Conservation (phyloP, 2,113 vertebrate genomes). For the Pseudorhombus dupliciocellatus region DNA sequence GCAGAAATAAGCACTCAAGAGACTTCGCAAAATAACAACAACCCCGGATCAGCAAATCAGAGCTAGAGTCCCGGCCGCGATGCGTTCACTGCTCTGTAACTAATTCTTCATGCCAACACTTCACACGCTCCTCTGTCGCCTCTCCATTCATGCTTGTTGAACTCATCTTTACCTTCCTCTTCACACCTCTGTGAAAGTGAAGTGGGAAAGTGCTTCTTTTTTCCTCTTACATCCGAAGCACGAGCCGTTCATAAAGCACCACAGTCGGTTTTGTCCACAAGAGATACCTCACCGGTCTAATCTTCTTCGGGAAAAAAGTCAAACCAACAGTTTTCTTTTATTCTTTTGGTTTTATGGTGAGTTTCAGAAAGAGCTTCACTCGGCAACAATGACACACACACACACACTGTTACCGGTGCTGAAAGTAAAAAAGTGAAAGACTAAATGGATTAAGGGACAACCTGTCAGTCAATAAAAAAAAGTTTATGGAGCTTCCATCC, state of each 20-base stretch:
- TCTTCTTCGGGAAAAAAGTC: too few relatives aligned
- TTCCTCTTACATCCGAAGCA: neutral
- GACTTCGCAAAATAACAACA: neutral
- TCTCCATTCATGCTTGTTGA: neutral
- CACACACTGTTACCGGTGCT: too few relatives aligned
- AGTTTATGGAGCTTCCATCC: neutral
- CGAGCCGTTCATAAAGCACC: neutral
- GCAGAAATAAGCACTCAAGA: neutral
- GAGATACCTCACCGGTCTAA: too few relatives aligned
- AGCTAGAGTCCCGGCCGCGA: too few relatives aligned
- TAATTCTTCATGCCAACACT: neutral
- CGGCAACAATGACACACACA: too few relatives aligned
- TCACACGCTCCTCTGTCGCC: neutral
- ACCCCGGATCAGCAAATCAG: neutral
- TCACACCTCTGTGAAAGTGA: conserved; percentile 26
- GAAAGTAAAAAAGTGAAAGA: neutral
- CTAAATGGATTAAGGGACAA: neutral
- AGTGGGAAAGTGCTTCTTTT: conserved; percentile 1
- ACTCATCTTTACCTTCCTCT: conserved; percentile 19
- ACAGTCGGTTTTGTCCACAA: neutral
- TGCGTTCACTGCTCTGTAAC: neutral
- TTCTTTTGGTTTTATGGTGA: too few relatives aligned
- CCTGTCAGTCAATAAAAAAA: neutral
- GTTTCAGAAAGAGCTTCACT: too few relatives aligned
- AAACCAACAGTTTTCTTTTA: too few relatives aligned